phyloP scores from a whole-genome alignment of 92 coral and sea anemone genomes.

The Epizoanthus fatuus region DNA sequence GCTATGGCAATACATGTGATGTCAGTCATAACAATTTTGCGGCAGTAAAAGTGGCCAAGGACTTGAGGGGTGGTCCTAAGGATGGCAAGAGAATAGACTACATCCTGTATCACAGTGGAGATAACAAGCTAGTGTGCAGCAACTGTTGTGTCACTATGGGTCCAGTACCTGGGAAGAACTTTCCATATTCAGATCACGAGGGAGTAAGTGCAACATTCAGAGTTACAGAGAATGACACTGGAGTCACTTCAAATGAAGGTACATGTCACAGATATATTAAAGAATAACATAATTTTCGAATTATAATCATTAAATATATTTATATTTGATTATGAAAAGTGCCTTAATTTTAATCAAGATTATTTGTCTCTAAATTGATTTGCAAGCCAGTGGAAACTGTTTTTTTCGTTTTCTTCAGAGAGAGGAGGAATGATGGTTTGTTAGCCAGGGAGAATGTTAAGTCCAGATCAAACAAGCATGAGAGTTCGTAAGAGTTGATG shows the following conservation, averaged over 20 bases:
- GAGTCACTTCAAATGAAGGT: slow-evolving; percentile 21
- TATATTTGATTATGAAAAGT: too few species aligned
- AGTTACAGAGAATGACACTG: slow-evolving; percentile 13
- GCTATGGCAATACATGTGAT: slow-evolving; percentile 93
- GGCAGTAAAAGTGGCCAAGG: slow-evolving; percentile 25
- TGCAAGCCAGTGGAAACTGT: too few species aligned
- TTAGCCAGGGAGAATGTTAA: too few species aligned
- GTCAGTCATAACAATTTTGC: slow-evolving; percentile 85
- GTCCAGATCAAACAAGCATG: too few species aligned
- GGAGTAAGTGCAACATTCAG: slow-evolving; percentile 86
- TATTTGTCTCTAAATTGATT: too few species aligned
- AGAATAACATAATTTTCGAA: not conserved
- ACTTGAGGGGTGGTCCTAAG: slow-evolving; percentile 70
- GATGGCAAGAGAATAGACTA: slow-evolving; percentile 96
- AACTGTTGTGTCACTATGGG: slow-evolving; percentile 89
- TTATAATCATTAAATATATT: too few species aligned
- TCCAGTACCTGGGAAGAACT: slow-evolving; percentile 82
- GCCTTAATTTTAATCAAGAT: too few species aligned
- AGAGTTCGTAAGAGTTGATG: too few species aligned
- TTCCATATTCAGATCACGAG: slow-evolving; percentile 92
- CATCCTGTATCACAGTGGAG: slow-evolving; percentile 81
- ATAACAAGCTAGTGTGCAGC: slow-evolving; percentile 60
- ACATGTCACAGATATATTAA: not conserved
- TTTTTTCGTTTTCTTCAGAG: too few species aligned
- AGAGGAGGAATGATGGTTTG: too few species aligned